These are phyloP conservation scores for Motacilla alba DNA, from an alignment of 2,113 vertebrate species.

Conservation along the genomic window DNA sequence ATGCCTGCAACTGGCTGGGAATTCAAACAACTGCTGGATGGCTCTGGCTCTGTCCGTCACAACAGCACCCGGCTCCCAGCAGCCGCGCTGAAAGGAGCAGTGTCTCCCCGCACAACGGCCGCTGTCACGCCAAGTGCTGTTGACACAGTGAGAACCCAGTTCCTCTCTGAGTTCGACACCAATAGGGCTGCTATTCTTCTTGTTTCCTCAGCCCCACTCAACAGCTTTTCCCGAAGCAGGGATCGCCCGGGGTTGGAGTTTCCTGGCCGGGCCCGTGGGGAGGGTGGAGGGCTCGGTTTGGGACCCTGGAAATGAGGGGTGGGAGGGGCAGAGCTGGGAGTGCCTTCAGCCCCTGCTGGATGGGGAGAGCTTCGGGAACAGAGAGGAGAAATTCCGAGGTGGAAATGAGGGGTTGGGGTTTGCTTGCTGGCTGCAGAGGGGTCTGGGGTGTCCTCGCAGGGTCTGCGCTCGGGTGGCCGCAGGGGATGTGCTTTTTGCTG, in stretches of 20 bases:
- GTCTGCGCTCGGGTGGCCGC: accelerated
- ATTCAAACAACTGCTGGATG: slow-evolving; percentile 65
- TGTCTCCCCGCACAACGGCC: slow-evolving; percentile 73
- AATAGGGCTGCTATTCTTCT: slow-evolving; percentile 69
- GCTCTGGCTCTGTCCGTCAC: slow-evolving; percentile 64
- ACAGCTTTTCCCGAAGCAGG: slow-evolving; percentile 39
- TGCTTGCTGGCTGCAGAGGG: neutral
- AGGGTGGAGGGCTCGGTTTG: neutral
- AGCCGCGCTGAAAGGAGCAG: slow-evolving; percentile 78
- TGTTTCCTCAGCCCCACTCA: slow-evolving; percentile 70
- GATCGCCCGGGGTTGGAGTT: accelerated
- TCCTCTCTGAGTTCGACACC: slow-evolving; percentile 70
- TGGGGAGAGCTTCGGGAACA: neutral
- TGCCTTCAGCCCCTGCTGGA: accelerated
- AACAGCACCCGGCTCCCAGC: slow-evolving; percentile 71
- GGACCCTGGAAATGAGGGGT: neutral
- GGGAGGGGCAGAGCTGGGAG: neutral
- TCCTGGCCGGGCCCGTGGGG: neutral
- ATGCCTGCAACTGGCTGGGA: slow-evolving; percentile 69
- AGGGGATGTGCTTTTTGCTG: accelerated
- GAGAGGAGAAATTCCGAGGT: neutral
- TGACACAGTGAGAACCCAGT: slow-evolving; percentile 77
- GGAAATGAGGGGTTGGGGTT: neutral
- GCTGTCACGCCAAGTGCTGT: slow-evolving; percentile 74
- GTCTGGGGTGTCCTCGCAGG: accelerated